phyloP scores from a whole-genome alignment of 2,113 vertebrate species.

The Tamias sibiricus region DNA sequence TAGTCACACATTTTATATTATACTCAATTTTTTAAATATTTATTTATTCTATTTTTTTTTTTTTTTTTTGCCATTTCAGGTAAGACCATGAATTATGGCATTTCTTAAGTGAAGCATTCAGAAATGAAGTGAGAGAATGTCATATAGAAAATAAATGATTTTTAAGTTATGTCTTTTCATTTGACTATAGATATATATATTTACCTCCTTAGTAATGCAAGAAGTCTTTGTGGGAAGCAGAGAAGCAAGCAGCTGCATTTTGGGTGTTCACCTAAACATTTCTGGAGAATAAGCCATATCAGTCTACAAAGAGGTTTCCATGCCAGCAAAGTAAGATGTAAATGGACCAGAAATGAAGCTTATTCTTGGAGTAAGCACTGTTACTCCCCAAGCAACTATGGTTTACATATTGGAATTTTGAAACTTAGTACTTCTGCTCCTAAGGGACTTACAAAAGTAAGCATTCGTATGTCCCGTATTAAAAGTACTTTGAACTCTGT shows the following conservation, averaged over 20 bases:
- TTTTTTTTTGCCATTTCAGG: conserved; percentile 82
- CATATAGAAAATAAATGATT: conserved; percentile 77
- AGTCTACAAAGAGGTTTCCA: conserved; percentile 84
- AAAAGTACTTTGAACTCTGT: conserved; percentile 93
- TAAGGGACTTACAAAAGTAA: conserved; percentile 89
- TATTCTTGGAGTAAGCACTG: conserved; percentile 83
- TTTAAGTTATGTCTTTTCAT: conserved; percentile 91
- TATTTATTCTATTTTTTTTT: background rate
- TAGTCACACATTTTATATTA: background rate
- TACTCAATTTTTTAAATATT: conserved; percentile 55
- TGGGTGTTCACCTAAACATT: conserved; percentile 78
- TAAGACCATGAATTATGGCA: conserved; percentile 70
- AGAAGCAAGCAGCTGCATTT: conserved; percentile 83
- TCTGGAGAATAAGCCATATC: conserved; percentile 81
- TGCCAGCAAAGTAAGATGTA: conserved; percentile 80
- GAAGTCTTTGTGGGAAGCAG: conserved; percentile 86
- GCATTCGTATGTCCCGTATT: conserved; percentile 93
- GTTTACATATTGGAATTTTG: conserved; percentile 86
- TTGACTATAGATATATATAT: conserved; percentile 88
- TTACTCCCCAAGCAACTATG: conserved; percentile 74
- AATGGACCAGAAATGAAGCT: conserved; percentile 83
- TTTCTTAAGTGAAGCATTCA: conserved; percentile 78
- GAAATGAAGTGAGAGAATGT: conserved; percentile 82
- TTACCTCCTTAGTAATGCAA: conserved; percentile 87
- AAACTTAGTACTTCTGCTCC: conserved; percentile 90